phyloP scores from a whole-genome alignment of 2,888 invertebrate genomes.

The Noctua janthina region DNA sequence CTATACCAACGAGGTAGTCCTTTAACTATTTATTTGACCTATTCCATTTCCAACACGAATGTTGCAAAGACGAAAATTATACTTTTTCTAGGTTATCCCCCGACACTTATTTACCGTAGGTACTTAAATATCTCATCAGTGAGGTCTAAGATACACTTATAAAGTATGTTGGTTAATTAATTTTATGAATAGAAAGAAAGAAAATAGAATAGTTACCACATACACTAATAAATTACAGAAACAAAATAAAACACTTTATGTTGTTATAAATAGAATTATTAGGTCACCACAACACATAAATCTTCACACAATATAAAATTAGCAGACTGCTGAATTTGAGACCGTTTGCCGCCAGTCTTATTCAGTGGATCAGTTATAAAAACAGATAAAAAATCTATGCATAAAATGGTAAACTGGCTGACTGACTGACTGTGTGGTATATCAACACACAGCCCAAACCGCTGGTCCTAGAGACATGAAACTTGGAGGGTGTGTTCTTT shows the following conservation, averaged over 20 bases:
- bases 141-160: background rate
- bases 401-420: too few species aligned
- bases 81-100: background rate
- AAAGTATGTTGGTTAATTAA: background rate
- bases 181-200: background rate
- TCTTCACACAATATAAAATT: conserved; percentile 27
- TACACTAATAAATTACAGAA: conserved; percentile 13
- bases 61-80: background rate
- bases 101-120: background rate
- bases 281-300: conserved; percentile 34
- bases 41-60: background rate
- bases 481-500: too few species aligned
- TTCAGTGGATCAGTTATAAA: background rate
- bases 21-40: background rate
- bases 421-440: too few species aligned
- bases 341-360: background rate
- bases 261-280: conserved; percentile 47
- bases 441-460: too few species aligned
- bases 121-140: background rate
- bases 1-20: background rate
- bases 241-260: conserved; percentile 23
- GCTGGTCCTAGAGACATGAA: too few species aligned
- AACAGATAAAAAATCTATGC: background rate
- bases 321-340: background rate
- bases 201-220: background rate